Evolutionary conservation across 2,888 invertebrate genomes (phyloP).

Genomic region (Nymphalis urticae): DNA sequence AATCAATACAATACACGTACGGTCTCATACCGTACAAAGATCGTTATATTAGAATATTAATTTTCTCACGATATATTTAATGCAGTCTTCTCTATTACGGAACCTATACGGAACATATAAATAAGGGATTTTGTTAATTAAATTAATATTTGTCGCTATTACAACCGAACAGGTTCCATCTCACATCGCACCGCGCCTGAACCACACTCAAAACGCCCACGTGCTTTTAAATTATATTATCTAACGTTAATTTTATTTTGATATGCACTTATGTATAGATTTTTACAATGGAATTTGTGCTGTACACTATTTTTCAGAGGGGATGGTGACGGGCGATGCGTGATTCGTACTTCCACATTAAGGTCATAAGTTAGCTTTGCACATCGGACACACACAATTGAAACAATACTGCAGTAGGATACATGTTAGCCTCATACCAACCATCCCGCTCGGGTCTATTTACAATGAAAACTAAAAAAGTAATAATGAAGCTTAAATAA

Average conservation of each 20-base stretch:
- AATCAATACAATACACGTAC: slow-evolving; percentile 19
- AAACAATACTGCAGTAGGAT: slow-evolving; percentile 45
- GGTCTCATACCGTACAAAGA: slow-evolving; percentile 20
- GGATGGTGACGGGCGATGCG: slow-evolving; percentile 29
- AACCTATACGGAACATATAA: slow-evolving; percentile 30
- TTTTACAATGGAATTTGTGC: slow-evolving; percentile 78
- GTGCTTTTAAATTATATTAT: slow-evolving; percentile 61
- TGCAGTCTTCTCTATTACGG: slow-evolving; percentile 41
- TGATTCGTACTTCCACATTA: slow-evolving; percentile 34
- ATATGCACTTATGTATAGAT: slow-evolving; percentile 76
- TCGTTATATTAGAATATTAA: slow-evolving; percentile 31
- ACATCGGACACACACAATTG: slow-evolving; percentile 56
- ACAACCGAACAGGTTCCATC: slow-evolving; percentile 22
- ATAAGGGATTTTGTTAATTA: slow-evolving; percentile 22
- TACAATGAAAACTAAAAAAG: slow-evolving; percentile 67
- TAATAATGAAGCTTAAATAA: slow-evolving; percentile 56
- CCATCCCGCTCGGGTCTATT: slow-evolving; percentile 58
- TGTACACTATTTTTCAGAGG: slow-evolving; percentile 61
- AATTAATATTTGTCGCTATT: slow-evolving; percentile 19
- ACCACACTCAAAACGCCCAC: slow-evolving; percentile 43
- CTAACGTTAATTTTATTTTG: slow-evolving; percentile 77
- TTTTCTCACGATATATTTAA: slow-evolving; percentile 35
- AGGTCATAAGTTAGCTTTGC: slow-evolving; percentile 48
- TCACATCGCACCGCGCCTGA: slow-evolving; percentile 14
- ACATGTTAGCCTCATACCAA: slow-evolving; percentile 53